Evolutionary conservation across 2,888 invertebrate genomes (phyloP), one percentile per base, ranked within the genome.

Genomic region (Galerucella calmariensis): DNA sequence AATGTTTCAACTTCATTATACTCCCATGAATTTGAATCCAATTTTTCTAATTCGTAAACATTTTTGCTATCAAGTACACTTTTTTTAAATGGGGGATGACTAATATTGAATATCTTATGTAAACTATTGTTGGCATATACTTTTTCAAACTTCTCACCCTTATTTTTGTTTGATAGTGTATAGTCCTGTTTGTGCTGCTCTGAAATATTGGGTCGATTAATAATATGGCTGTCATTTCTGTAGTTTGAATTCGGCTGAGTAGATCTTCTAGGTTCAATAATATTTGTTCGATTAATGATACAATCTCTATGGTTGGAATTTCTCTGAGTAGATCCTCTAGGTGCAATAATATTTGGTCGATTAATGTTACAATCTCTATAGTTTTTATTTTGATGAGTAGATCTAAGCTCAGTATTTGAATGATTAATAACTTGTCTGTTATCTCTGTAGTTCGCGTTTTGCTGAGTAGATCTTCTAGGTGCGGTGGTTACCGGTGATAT

Each of bases 1-100:
- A 46, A 27, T 41, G 10, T 44, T 44, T 59, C 44, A 11, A 27
- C 5, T 6, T 11, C 8, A 1, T 41, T 16, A 41, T 41, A 68
- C 46, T 68, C 68, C n/a, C 1, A 20, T 11, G 68, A 68, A 24
- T 58, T 51, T 12, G 41, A 16, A 46, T 59, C 35, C 11, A 68
- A 16, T 46, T 14, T 16, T 44, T 68, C 35, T 59, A 68, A 46
- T 58, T 62, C 24, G 56, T n/a, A 53, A 56, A 48, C 6, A 6
- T 20, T 63, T 63, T 14, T 11, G 14, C n/a, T 6, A 51, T 51
- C 14, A 8, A 51, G 11, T 14, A 51, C 51, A 51, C 14, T 51
- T 51, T 5, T 51, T 14, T 51, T 51, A 51, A 14, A 51, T 8
- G 6, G 14, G 1, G n/a, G n/a, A 51, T 51, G 5, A 51, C 14